Evolutionary conservation across 1,140 invertebrate genomes (phyloP).

Genomic region (Patella vulgata): DNA sequence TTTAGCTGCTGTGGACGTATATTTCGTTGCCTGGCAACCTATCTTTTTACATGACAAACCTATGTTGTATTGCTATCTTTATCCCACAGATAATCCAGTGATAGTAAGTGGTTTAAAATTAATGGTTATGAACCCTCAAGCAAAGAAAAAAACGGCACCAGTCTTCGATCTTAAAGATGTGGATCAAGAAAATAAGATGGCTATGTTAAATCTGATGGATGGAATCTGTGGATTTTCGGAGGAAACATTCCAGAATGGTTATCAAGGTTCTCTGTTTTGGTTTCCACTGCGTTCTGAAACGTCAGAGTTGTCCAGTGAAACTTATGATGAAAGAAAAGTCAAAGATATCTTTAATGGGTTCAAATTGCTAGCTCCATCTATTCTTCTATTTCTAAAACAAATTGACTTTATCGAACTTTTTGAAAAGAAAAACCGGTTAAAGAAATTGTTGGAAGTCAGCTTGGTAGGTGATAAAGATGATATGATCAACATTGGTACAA

Average conservation of each 20-base stretch:
- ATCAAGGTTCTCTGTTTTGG: slow-evolving; percentile 48
- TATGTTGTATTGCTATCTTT: no score
- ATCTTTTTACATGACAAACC: no score
- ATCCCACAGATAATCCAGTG: slow-evolving; percentile 50
- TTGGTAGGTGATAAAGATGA: no score
- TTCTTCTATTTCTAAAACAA: slow-evolving; percentile 46
- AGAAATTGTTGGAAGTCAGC: no score
- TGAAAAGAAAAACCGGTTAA: no score
- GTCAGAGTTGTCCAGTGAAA: slow-evolving; percentile 28
- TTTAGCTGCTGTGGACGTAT: no score
- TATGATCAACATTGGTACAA: no score
- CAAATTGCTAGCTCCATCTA: slow-evolving; percentile 25
- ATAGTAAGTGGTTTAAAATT: slow-evolving; percentile 51
- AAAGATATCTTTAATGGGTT: slow-evolving; percentile 36
- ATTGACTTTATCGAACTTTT: slow-evolving; percentile 14
- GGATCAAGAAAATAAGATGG: slow-evolving; percentile 12
- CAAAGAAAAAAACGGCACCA: slow-evolving; percentile 21
- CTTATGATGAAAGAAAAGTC: slow-evolving; percentile 36
- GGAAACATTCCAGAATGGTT: slow-evolving; percentile 24
- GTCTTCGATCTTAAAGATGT: slow-evolving; percentile 10
- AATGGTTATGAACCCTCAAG: slow-evolving; percentile 51
- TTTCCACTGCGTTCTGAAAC: slow-evolving; percentile 37
- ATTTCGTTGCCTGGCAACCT: no score
- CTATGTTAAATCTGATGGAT: slow-evolving; percentile 13
- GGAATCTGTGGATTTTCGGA: slow-evolving; percentile 29